These are phyloP conservation scores for Aphyosemion australe DNA, from an alignment of 2,113 vertebrate species.

Conservation along the genomic window DNA sequence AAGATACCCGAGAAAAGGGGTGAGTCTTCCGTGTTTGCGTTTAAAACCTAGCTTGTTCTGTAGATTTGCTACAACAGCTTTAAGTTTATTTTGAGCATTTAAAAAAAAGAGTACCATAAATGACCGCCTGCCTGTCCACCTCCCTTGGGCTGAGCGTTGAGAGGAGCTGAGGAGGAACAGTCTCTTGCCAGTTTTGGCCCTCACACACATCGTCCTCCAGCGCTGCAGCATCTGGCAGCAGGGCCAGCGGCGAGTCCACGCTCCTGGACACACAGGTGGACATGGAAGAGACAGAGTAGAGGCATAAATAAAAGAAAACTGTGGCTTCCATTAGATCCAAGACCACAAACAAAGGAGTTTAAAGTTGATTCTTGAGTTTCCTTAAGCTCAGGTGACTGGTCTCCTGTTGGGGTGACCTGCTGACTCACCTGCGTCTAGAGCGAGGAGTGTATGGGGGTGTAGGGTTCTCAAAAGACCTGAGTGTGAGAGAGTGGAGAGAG, in stretches of 20 bases:
- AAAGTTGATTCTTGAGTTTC: no score
- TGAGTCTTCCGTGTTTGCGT: no score
- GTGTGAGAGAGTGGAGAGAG: constrained; percentile 44
- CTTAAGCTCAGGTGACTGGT: no score
- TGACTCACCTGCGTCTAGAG: constrained; percentile 86
- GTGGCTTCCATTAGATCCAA: no score
- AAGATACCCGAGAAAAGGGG: no score
- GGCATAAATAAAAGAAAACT: no score
- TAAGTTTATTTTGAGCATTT: no score
- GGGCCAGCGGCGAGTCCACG: constrained; percentile 81
- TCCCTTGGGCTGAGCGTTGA: constrained; percentile 81
- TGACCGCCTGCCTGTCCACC: constrained; percentile 91
- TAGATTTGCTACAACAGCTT: background rate
- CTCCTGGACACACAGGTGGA: constrained; percentile 73
- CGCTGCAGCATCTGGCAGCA: constrained; percentile 81
- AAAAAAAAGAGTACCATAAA: constrained; percentile 82
- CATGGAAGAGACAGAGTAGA: background rate
- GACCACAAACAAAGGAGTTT: no score
- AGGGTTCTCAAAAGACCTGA: constrained; percentile 92
- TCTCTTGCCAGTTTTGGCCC: constrained; percentile 90
- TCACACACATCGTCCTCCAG: constrained; percentile 88
- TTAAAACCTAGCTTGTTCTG: no score
- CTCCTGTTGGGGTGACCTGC: background rate
- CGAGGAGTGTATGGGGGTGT: constrained; percentile 94
- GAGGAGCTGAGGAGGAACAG: constrained; percentile 80